A percentile compares a stretch with the other conserved stretches of the same genome.
phyloP scores from a whole-genome alignment of 2,113 vertebrate genomes.

The Otus sunia region DNA sequence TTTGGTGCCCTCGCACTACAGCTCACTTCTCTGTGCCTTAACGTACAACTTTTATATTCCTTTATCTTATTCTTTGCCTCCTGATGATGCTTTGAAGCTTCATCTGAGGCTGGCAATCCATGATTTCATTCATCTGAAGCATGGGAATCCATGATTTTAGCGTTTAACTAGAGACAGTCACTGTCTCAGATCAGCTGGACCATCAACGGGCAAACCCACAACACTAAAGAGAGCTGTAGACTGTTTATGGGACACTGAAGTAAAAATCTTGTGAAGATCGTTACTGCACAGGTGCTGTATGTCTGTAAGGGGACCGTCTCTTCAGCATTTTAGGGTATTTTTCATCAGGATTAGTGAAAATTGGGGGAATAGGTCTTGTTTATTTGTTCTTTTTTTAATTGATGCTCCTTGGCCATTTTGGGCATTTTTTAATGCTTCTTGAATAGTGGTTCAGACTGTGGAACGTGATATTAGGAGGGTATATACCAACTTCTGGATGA shows the following conservation, averaged over 20 bases:
- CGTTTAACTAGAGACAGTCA: accelerated
- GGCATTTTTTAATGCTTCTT: neutral
- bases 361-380: neutral
- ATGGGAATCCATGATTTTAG: no score
- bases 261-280: neutral
- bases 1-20: accelerated
- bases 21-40: neutral
- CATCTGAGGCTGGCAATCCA: neutral
- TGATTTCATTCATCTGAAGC: no score
- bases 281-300: accelerated
- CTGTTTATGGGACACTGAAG: neutral
- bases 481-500: accelerated
- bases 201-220: accelerated
- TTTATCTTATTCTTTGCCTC: neutral
- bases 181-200: accelerated
- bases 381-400: neutral
- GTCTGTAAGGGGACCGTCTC: neutral
- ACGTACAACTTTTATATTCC: accelerated
- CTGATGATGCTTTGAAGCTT: neutral
- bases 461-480: accelerated
- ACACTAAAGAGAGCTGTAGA: accelerated
- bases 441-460: accelerated
- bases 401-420: accelerated
- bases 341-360: neutral
- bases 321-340: neutral